Conservation (phyloP, 2,797 vertebrate species). For the Myotis myotis region DNA sequence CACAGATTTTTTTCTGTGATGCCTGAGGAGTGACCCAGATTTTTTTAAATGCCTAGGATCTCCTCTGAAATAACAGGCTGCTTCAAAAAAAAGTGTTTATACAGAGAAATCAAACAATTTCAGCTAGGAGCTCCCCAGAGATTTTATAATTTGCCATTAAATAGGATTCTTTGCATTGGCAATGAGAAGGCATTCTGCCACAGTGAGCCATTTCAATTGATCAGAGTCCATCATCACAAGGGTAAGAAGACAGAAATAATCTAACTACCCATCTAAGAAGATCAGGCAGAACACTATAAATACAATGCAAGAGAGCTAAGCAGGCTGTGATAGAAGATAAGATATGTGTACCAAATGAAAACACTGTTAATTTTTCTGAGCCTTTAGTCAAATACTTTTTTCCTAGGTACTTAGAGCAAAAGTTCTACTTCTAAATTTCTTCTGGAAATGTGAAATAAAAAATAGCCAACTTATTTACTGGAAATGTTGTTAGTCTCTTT, state of each 20-base stretch:
- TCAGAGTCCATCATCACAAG: neutral
- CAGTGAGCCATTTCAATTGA: slow-evolving; percentile 25
- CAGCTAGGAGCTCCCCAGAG: slow-evolving; percentile 27
- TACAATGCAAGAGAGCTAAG: slow-evolving; percentile 2
- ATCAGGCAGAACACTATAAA: slow-evolving; percentile 37
- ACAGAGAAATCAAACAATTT: slow-evolving; percentile 34
- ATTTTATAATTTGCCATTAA: slow-evolving; percentile 67
- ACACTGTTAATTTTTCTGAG: neutral
- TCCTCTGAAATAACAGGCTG: slow-evolving; percentile 61
- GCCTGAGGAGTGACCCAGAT: slow-evolving; percentile 66
- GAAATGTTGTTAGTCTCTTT: slow-evolving; percentile 38
- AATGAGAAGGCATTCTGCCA: slow-evolving; percentile 52
- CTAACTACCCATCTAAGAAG: slow-evolving; percentile 52
- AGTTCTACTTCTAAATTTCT: slow-evolving; percentile 25
- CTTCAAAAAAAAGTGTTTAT: slow-evolving; percentile 59
- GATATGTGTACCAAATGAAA: neutral
- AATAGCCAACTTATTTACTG: neutral
- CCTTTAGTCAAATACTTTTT: neutral
- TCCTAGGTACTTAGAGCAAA: neutral
- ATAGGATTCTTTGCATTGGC: slow-evolving; percentile 34
- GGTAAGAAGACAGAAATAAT: slow-evolving; percentile 73
- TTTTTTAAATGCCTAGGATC: slow-evolving; percentile 62
- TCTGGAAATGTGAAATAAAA: slow-evolving; percentile 29
- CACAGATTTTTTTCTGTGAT: slow-evolving; percentile 46
- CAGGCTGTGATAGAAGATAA: slow-evolving; percentile 23